Percentiles rank a stretch among this genome's conserved stretches.
Evolutionary conservation across 2,797 vertebrate genomes (phyloP).

Genomic region (Pseudochromis fuscus): DNA sequence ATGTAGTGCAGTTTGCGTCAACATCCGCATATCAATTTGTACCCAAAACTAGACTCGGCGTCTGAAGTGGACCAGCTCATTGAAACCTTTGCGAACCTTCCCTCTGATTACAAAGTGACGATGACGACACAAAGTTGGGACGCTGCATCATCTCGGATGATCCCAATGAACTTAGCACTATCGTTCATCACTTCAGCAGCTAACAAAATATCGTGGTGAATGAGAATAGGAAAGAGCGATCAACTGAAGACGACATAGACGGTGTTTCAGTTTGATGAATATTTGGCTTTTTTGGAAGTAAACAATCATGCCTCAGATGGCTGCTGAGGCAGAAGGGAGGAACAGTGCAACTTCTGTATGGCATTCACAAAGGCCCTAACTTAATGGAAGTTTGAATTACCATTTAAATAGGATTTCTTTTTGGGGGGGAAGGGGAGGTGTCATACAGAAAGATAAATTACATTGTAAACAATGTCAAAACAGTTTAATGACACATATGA

Average conservation of each 20-base stretch:
- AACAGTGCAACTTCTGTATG: conserved; percentile 74
- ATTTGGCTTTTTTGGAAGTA: conserved; percentile 78
- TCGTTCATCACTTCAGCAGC: conserved; percentile 56
- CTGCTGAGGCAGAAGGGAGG: conserved; percentile 68
- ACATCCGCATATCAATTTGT: conserved; percentile 56
- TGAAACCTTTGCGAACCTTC: conserved; percentile 42
- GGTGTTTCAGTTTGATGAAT: conserved; percentile 75
- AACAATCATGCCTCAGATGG: conserved; percentile 74
- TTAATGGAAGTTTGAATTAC: conserved; percentile 86
- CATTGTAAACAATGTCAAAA: conserved; percentile 87
- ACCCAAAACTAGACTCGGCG: conserved; percentile 3
- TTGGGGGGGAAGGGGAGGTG: conserved; percentile 69
- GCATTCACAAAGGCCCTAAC: conserved; percentile 78
- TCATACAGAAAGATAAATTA: conserved; percentile 84
- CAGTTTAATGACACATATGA: conserved; percentile 85
- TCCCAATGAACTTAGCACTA: conserved; percentile 51
- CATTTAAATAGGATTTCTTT: conserved; percentile 87
- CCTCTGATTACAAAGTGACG: conserved; percentile 61
- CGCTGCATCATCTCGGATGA: conserved; percentile 53
- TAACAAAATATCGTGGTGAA: conserved; percentile 64
- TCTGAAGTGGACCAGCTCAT: conserved; percentile 42
- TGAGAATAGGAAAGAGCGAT: conserved; percentile 65
- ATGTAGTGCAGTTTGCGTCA: conserved; percentile 47
- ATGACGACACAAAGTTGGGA: conserved; percentile 29
- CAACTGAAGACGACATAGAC: conserved; percentile 55